Conservation (phyloP, 1,140 invertebrate genomes). For the Stegodyphus mimosarum region DNA sequence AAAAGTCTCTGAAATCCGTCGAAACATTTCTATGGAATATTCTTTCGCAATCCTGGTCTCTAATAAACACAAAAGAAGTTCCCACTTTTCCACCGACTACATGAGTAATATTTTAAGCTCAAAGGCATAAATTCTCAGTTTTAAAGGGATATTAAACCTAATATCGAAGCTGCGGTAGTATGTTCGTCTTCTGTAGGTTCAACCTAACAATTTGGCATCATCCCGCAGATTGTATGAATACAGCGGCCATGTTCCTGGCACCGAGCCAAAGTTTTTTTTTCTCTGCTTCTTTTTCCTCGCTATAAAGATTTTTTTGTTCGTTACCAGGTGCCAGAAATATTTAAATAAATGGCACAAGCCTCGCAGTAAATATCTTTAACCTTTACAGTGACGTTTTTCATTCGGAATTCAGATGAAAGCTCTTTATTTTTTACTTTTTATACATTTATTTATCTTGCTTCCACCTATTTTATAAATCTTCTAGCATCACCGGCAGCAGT, state of each 20-base stretch:
- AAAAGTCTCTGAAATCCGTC: no score
- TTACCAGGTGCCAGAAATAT: slow-evolving; percentile 54
- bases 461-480: no score
- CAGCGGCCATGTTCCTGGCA: slow-evolving; percentile 43
- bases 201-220: slow-evolving; percentile 54
- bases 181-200: background rate
- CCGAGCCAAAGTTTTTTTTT: slow-evolving; percentile 9
- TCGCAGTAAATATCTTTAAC: slow-evolving; percentile 25
- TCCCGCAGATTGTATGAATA: slow-evolving; percentile 33
- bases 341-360: slow-evolving; percentile 44
- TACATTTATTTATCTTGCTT: no score
- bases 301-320: slow-evolving; percentile 17
- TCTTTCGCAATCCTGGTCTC: no score
- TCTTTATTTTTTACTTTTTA: no score
- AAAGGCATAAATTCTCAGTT: background rate
- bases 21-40: no score
- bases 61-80: no score
- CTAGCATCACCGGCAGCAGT: no score
- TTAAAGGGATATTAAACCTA: slow-evolving; percentile 25
- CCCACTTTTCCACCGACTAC: no score
- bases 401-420: background rate
- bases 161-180: background rate
- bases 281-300: background rate
- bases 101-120: background rate
- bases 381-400: slow-evolving; percentile 6